Conservation (phyloP, 2,888 invertebrate genomes). For the Chaitophorus viminalis region DNA sequence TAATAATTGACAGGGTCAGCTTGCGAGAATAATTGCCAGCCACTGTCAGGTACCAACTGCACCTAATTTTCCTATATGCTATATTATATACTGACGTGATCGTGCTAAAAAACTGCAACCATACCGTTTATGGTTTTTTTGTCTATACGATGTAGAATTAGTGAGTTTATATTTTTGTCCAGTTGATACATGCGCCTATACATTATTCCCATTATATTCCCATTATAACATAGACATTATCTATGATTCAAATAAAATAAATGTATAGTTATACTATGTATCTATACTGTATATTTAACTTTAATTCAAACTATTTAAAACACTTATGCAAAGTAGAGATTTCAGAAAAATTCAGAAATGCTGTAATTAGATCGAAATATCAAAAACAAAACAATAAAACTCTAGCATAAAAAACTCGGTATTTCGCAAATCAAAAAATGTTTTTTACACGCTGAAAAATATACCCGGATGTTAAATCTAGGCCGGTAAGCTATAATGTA, state of each 20-base stretch:
- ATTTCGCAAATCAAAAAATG: neutral
- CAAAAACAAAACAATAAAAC: neutral
- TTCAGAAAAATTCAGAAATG: neutral
- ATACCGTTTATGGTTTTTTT: too few relatives aligned
- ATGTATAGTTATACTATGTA: too few relatives aligned
- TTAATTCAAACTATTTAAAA: too few relatives aligned
- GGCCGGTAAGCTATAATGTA: neutral
- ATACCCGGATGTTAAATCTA: neutral
- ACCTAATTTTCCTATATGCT: conserved; percentile 17
- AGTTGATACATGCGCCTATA: too few relatives aligned
- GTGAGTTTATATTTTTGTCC: too few relatives aligned
- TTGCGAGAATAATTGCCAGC: conserved; percentile 58
- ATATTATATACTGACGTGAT: neutral
- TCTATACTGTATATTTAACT: too few relatives aligned
- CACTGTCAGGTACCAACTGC: conserved; percentile 20
- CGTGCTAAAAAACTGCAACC: neutral
- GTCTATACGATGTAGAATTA: too few relatives aligned
- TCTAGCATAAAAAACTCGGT: neutral
- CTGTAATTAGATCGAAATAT: neutral
- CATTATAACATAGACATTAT: too few relatives aligned
- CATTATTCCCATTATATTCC: too few relatives aligned
- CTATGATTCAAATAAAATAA: too few relatives aligned
- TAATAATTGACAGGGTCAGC: conserved; percentile 61
- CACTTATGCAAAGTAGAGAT: neutral
- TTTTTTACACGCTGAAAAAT: conserved; percentile 4